Evolutionary conservation across 2,113 vertebrate species (phyloP).

Genomic region (Tiliqua scincoides): DNA sequence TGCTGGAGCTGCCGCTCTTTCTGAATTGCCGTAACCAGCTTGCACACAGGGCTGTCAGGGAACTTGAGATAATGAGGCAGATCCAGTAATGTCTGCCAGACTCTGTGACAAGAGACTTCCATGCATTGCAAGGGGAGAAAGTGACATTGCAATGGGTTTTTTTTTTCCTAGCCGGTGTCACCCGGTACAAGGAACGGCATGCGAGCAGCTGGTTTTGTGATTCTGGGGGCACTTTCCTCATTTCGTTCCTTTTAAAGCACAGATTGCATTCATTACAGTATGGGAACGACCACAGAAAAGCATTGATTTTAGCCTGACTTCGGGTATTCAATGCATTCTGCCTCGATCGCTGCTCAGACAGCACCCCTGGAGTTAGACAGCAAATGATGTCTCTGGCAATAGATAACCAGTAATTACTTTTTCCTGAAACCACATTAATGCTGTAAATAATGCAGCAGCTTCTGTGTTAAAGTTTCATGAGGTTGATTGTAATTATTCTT

Average conservation of each 20-base stretch:
- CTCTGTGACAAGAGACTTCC: conserved; percentile 31
- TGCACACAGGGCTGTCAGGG: background rate
- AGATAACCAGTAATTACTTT: conserved; percentile 64
- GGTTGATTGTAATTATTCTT: conserved; percentile 61
- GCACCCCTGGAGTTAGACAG: conserved; percentile 42
- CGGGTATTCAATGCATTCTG: conserved; percentile 48
- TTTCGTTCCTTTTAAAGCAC: background rate
- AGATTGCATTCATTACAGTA: conserved; percentile 1
- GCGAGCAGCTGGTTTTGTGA: background rate
- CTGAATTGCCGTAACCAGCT: background rate
- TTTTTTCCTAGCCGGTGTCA: conserved; percentile 24
- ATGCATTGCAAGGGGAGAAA: conserved; percentile 14
- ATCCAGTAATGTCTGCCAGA: conserved; percentile 31
- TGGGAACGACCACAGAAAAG: conserved; percentile 26
- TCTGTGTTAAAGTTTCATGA: conserved; percentile 68
- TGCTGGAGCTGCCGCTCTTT: background rate
- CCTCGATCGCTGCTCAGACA: conserved; percentile 49
- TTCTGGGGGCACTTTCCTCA: background rate
- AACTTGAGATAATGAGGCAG: conserved; percentile 1
- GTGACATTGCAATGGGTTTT: conserved; percentile 25
- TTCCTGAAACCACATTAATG: conserved; percentile 53
- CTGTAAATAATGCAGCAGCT: conserved; percentile 63
- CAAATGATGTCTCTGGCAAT: conserved; percentile 41
- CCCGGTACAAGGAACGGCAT: conserved; percentile 8
- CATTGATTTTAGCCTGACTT: conserved; percentile 48